These are phyloP conservation scores for Lutjanus campechanus DNA, from an alignment of 2,797 vertebrate species.

Conservation along the genomic window DNA sequence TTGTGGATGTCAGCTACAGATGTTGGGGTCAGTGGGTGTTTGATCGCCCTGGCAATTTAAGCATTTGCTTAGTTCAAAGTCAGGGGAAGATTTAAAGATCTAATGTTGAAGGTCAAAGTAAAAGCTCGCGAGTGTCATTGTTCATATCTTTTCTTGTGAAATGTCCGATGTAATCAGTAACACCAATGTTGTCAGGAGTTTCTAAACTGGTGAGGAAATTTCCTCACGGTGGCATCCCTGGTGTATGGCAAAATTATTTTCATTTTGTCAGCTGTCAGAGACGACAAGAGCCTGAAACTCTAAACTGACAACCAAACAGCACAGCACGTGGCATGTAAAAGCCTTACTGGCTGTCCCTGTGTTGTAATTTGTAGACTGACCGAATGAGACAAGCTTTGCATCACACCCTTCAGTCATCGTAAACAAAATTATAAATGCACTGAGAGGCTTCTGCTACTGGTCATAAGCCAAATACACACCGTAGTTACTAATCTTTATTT, in stretches of 20 bases:
- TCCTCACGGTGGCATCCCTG: background rate
- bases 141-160: no score
- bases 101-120: no score
- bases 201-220: no score
- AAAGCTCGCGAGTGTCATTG: no score
- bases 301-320: constrained; percentile 29
- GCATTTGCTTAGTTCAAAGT: no score
- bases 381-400: constrained; percentile 30
- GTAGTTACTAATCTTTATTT: constrained; percentile 46
- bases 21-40: no score
- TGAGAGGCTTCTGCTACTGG: constrained; percentile 15
- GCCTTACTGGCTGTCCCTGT: background rate
- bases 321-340: constrained; percentile 1
- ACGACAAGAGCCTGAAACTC: constrained; percentile 12
- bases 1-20: no score
- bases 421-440: constrained; percentile 34
- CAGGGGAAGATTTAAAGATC: no score
- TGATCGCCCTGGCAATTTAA: no score
- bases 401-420: constrained; percentile 25
- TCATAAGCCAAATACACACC: constrained; percentile 21
- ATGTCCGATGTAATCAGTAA: no score
- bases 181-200: no score
- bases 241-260: constrained; percentile 12
- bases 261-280: constrained; percentile 42
- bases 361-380: constrained; percentile 14